Conservation (phyloP, 2,113 vertebrate species). For the Orthonyx spaldingii region DNA sequence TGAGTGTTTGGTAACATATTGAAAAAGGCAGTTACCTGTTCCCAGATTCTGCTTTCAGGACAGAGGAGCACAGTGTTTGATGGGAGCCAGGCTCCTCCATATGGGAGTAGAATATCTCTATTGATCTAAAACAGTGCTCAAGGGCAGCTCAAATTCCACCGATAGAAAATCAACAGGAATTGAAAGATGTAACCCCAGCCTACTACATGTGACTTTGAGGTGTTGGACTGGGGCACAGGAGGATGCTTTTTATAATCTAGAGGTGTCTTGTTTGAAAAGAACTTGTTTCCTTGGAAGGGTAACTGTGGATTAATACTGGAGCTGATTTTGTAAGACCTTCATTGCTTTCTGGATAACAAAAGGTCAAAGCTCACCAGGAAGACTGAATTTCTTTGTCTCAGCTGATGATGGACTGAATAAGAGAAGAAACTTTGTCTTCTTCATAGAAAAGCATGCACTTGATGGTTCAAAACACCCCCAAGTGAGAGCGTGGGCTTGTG, state of each 20-base stretch:
- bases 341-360: background rate
- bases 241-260: background rate
- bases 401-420: background rate
- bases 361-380: background rate
- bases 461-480: background rate
- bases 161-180: background rate
- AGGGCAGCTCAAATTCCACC: background rate
- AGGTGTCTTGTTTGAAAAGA: background rate
- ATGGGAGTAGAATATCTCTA: background rate
- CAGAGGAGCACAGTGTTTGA: background rate
- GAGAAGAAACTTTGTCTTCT: background rate
- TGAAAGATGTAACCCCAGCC: background rate
- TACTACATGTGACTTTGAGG: background rate
- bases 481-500: background rate
- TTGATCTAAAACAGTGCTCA: background rate
- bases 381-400: background rate
- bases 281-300: background rate
- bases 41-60: background rate
- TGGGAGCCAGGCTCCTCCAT: background rate
- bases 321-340: background rate
- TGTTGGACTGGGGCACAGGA: background rate
- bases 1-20: background rate
- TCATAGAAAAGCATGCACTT: background rate
- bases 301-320: background rate
- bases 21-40: background rate